These are phyloP conservation scores for Eupithecia exiguata DNA, from an alignment of 2,888 invertebrate species.

Conservation along the genomic window DNA sequence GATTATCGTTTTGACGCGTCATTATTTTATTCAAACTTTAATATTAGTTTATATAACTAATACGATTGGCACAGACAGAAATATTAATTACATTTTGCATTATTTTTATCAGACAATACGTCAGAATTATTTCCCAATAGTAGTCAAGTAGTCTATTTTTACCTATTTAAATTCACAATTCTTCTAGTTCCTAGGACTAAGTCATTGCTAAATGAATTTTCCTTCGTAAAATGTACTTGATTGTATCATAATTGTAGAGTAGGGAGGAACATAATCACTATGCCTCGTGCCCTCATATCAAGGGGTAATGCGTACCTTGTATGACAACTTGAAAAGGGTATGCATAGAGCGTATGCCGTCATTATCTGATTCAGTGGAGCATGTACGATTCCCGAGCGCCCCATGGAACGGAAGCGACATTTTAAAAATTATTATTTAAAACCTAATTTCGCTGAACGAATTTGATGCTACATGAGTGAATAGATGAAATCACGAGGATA, in stretches of 20 bases:
- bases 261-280: background rate
- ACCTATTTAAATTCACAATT: background rate
- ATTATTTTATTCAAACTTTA: too few relatives aligned
- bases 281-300: constrained; percentile 5
- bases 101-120: too few relatives aligned
- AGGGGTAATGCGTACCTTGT: constrained; percentile 24
- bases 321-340: constrained; percentile 5
- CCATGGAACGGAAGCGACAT: constrained; percentile 19
- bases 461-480: background rate
- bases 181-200: background rate
- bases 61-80: too few relatives aligned
- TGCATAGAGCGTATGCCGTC: constrained; percentile 10
- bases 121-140: too few relatives aligned
- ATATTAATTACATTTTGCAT: too few relatives aligned
- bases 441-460: background rate
- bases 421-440: background rate
- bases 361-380: constrained; percentile 31
- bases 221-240: background rate
- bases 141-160: too few relatives aligned
- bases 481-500: background rate
- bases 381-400: constrained; percentile 12
- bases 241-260: background rate
- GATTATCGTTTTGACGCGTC: too few relatives aligned
- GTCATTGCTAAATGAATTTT: background rate
- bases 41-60: too few relatives aligned